These are phyloP conservation scores for Aegypius monachus DNA, from an alignment of 2,113 vertebrate genomes.

Conservation along the genomic window DNA sequence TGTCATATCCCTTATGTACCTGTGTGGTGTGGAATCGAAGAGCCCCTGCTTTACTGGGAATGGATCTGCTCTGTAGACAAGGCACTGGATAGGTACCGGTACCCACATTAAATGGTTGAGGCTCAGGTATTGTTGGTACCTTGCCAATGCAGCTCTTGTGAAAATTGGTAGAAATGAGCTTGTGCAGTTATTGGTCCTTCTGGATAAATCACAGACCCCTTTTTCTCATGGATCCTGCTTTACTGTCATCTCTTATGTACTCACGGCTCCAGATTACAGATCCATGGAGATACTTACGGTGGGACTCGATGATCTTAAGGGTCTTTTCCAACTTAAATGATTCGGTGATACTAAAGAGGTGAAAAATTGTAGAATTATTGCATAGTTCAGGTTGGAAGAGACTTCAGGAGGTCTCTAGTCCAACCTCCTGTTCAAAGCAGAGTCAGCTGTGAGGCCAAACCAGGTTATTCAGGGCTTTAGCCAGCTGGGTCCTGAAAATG, in stretches of 20 bases:
- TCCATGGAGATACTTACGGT: not conserved
- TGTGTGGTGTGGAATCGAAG: not conserved
- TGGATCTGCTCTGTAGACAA: not conserved
- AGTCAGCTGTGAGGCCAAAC: too few species aligned
- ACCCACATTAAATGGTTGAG: too few species aligned
- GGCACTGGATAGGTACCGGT: not conserved
- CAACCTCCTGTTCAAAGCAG: not conserved
- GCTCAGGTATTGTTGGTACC: not conserved
- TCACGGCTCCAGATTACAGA: not conserved
- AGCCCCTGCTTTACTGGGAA: rapidly evolving
- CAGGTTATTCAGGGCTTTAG: not conserved
- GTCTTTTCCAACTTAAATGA: not conserved
- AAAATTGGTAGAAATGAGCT: not conserved
- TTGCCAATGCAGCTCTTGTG: not conserved
- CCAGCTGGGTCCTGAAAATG: too few species aligned
- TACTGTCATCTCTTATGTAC: too few species aligned
- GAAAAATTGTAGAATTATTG: not conserved
- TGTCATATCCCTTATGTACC: not conserved
- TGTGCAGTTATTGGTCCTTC: not conserved
- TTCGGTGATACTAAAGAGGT: not conserved
- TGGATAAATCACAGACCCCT: not conserved
- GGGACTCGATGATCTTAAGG: not conserved
- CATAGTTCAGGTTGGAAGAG: not conserved
- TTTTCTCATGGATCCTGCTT: not conserved
- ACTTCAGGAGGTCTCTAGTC: not conserved